Evolutionary conservation across 2,113 vertebrate genomes (phyloP).

Genomic region (Origma solitaria): DNA sequence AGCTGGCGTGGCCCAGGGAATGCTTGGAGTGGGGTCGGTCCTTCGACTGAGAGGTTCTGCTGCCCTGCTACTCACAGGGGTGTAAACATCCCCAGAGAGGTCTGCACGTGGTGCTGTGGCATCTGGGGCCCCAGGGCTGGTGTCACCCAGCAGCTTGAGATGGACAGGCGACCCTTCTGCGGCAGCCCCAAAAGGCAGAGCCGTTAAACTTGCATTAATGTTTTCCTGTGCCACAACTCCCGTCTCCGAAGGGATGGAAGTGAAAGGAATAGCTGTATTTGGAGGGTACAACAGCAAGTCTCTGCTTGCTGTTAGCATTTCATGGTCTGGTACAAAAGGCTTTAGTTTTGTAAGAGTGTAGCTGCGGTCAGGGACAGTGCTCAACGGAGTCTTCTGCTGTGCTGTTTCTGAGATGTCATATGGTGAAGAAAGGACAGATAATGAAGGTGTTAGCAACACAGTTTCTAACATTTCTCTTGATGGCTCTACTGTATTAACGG

Average conservation of each 20-base stretch:
- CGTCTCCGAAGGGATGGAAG: not conserved
- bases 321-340: slow-evolving; percentile 1
- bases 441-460: slow-evolving; percentile 20
- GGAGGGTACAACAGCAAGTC: slow-evolving; percentile 33
- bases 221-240: not conserved
- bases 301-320: slow-evolving; percentile 27
- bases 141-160: not conserved
- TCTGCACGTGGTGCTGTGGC: not conserved
- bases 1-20: not conserved
- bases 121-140: not conserved
- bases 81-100: not conserved
- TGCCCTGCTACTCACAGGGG: not conserved
- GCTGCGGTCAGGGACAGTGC: not conserved
- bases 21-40: not conserved
- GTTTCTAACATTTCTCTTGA: slow-evolving; percentile 12
- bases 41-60: not conserved
- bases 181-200: not conserved
- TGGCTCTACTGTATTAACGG: slow-evolving; percentile 19
- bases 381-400: not conserved
- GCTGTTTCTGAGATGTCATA: not conserved
- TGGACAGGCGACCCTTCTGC: not conserved
- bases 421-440: not conserved
- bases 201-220: not conserved
- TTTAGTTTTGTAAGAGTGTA: not conserved
- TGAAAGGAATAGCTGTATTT: slow-evolving; percentile 9